These are phyloP conservation scores for Anguilla japonica DNA, from an alignment of 2,113 vertebrate species.

Conservation along the genomic window DNA sequence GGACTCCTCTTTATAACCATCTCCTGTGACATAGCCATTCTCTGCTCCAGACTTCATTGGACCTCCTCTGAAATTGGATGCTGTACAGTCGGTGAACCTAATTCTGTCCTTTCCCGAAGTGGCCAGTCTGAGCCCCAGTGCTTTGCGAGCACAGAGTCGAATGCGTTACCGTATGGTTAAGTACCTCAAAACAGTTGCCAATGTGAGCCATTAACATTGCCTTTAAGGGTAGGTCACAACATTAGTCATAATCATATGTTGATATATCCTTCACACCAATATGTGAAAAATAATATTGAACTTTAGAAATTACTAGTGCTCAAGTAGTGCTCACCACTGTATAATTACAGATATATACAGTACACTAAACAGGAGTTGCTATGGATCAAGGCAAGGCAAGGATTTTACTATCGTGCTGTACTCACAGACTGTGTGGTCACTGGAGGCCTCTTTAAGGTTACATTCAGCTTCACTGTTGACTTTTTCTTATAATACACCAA, in stretches of 20 bases:
- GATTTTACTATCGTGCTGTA: background rate
- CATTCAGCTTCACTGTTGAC: background rate
- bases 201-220: background rate
- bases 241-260: conserved; percentile 5
- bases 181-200: background rate
- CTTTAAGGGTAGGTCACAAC: background rate
- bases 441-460: background rate
- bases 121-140: background rate
- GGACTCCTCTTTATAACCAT: conserved; percentile 10
- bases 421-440: background rate
- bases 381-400: background rate
- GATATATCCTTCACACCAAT: background rate
- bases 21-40: conserved; percentile 24
- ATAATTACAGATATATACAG: background rate
- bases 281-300: background rate
- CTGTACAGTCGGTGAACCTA: conserved; percentile 31
- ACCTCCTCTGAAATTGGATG: conserved; percentile 21
- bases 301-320: background rate
- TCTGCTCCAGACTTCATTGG: conserved; percentile 10
- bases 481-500: background rate
- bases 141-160: background rate
- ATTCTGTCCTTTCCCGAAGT: background rate
- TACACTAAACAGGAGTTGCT: background rate
- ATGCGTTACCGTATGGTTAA: background rate
- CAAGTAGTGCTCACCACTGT: background rate